These are phyloP conservation scores for Pseudomyrmex concolor DNA, from an alignment of 1,140 invertebrate species.

Conservation along the genomic window DNA sequence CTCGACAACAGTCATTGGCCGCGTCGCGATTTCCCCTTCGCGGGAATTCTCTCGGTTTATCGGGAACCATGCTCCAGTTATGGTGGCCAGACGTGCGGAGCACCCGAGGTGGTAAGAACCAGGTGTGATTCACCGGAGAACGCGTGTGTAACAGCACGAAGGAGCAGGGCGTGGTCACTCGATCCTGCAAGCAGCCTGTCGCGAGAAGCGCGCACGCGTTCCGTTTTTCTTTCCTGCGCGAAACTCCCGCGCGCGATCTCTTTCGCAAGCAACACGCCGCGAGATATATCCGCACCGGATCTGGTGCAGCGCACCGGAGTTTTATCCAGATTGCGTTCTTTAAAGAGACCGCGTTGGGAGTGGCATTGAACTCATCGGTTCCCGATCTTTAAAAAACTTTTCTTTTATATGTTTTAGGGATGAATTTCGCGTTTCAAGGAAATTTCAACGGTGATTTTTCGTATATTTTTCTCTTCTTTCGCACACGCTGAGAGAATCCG, in stretches of 20 bases:
- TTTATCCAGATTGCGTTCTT: background rate
- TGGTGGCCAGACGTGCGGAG: conserved; percentile 50
- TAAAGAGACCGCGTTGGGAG: background rate
- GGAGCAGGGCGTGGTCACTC: conserved; percentile 74
- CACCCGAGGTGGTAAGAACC: conserved; percentile 64
- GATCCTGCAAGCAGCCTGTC: conserved; percentile 20
- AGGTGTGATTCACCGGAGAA: conserved; percentile 76
- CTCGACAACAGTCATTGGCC: too few species aligned
- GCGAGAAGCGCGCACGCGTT: conserved; percentile 55
- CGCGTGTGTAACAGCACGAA: conserved; percentile 10
- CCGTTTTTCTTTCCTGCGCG: conserved; percentile 39
- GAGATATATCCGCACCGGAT: conserved; percentile 28
- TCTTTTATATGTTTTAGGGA: too few species aligned
- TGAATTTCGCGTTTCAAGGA: too few species aligned
- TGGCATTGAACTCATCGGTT: background rate
- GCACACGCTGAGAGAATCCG: too few species aligned
- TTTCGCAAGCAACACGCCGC: background rate
- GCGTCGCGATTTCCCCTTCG: conserved; percentile 64
- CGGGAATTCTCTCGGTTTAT: conserved; percentile 72
- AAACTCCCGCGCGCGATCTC: conserved; percentile 13
- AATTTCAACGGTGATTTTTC: too few species aligned
- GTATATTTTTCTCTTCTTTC: too few species aligned
- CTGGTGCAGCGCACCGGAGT: background rate
- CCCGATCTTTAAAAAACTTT: too few species aligned
- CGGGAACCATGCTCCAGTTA: conserved; percentile 75